Evolutionary conservation across 2,113 vertebrate species (phyloP).

Genomic region (Mystacornis crossleyi): DNA sequence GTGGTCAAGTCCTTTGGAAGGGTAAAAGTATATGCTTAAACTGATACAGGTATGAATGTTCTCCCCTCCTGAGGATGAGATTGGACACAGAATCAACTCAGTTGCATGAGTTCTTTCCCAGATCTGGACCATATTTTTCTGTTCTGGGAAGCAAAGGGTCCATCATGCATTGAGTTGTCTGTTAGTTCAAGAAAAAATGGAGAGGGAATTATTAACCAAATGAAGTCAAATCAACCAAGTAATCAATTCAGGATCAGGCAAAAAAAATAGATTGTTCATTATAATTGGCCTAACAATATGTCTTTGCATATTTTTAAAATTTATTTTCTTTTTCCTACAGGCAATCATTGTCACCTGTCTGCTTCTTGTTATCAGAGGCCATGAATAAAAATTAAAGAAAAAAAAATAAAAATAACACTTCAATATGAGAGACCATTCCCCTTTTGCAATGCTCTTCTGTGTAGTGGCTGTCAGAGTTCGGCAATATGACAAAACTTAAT

Average conservation of each 20-base stretch:
- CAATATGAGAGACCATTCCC: neutral
- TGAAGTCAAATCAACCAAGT: neutral
- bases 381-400: neutral
- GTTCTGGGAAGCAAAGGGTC: neutral
- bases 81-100: neutral
- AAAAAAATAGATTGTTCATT: neutral
- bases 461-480: neutral
- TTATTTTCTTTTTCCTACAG: neutral
- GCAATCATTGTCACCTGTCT: neutral
- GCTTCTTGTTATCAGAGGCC: neutral
- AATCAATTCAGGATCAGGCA: neutral
- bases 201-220: neutral
- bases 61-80: neutral
- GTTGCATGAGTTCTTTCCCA: neutral
- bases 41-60: neutral
- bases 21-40: neutral
- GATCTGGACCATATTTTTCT: neutral
- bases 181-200: fast-evolving
- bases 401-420: neutral
- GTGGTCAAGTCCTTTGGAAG: neutral
- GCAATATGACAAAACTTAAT: neutral
- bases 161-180: neutral
- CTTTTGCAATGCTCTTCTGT: neutral
- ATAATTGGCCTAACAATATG: neutral
- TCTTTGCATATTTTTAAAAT: neutral